phyloP scores from a whole-genome alignment of 1,140 invertebrate genomes.

The Drosophila mojavensis region DNA sequence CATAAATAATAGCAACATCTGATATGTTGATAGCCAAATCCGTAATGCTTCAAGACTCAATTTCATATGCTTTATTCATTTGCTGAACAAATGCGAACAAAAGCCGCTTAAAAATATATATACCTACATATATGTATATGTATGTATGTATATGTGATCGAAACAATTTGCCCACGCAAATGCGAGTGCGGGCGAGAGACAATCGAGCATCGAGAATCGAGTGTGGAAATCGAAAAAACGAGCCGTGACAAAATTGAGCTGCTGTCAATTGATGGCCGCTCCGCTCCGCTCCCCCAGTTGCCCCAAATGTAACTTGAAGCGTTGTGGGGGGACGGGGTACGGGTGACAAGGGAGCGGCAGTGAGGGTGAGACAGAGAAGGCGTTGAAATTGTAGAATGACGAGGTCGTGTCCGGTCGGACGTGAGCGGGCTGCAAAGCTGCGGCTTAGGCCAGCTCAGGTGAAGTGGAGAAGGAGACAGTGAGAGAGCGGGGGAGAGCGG shows the following conservation, averaged over 20 bases:
- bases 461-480: background rate
- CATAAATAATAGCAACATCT: background rate
- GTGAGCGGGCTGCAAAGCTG: conserved; percentile 55
- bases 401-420: conserved; percentile 42
- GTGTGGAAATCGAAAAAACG: conserved; percentile 56
- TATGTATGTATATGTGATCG: conserved; percentile 14
- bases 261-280: conserved; percentile 52
- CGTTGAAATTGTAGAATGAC: conserved; percentile 57
- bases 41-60: conserved; percentile 32
- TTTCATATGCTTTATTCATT: conserved; percentile 51
- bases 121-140: background rate
- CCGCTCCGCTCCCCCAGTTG: background rate
- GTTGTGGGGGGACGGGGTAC: conserved; percentile 1
- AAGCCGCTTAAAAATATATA: conserved; percentile 51
- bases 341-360: background rate
- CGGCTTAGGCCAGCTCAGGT: conserved; percentile 48
- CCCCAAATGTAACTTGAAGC: conserved; percentile 41
- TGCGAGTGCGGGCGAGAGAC: conserved; percentile 42
- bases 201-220: background rate
- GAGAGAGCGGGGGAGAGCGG: too few species aligned
- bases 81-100: conserved; percentile 43
- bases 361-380: conserved; percentile 25
- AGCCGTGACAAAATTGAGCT: conserved; percentile 61
- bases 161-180: conserved; percentile 59
- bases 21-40: conserved; percentile 5